Base-by-base conservation (phyloP, 1,140 invertebrate species). In the Orussus abietinus region DNA sequence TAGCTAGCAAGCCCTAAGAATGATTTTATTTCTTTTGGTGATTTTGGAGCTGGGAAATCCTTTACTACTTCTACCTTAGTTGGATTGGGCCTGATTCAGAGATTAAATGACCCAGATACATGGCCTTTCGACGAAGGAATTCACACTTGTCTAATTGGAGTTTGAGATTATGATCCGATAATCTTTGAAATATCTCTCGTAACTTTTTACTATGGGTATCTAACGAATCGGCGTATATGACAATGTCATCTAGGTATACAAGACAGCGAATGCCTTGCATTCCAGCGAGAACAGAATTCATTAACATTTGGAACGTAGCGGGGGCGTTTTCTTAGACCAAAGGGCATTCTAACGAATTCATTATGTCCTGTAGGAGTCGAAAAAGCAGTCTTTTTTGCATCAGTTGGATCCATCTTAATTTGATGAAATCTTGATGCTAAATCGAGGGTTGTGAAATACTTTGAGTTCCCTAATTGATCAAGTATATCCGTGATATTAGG, bases 361-460 rank as follows among this genome's bases (percentile, higher is more conserved):
- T 53, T 69, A 15, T 63, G 59, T 3, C 55, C 62, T 9, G 29
- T 38, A 11, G 51, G 45, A 0, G 62, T 59, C 13, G 55, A 59
- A 39, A 77, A 77, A 3, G 71, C 73, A 2, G 77, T 78, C 55
- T 77, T 77, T 0, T 59, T 37, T 15, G 49, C 54, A 47, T 72
- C 60, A 5, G 45, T 39, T 31, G 51, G 30, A 4, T 60, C 54
- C 11, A 78, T 49, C 37, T 39, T 25, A 12, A 80, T 62, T 55
- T 81, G 75, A 58, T 71, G 73, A 51, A 72, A 80, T 1, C 77
- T 77, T 13, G 55, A 63, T 0, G 61, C 51, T 9, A 78, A 45
- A 55, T 80, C 75, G 5, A 79, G 44, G 4, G 69, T 65, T 9
- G 67, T 64, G 50, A 79, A 79, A 45, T 67, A 75, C 17, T 59